Percentiles rank a stretch among this genome's conserved stretches.
These are phyloP conservation scores for Psylliodes chrysocephalus DNA, from an alignment of 2,888 invertebrate species.

Conservation along the genomic window DNA sequence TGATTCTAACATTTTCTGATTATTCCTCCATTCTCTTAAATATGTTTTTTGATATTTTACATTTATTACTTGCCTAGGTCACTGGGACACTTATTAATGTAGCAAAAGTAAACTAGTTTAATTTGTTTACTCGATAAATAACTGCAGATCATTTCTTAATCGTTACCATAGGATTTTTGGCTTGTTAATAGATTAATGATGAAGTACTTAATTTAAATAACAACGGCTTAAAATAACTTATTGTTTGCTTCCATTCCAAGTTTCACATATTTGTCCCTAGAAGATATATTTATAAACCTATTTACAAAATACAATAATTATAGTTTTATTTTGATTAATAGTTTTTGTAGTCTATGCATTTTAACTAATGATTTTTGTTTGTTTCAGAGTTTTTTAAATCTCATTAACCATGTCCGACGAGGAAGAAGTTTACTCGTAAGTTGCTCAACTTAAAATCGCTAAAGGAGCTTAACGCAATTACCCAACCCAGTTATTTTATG, in stretches of 20 bases:
- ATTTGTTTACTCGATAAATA: no score
- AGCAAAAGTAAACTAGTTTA: no score
- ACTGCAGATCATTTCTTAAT: no score
- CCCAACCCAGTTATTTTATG: conserved; percentile 4
- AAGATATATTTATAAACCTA: conserved; percentile 14
- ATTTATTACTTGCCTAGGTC: no score
- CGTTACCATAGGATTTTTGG: background rate
- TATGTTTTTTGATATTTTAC: no score
- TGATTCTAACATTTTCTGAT: no score
- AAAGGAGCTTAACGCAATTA: conserved; percentile 48
- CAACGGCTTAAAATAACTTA: conserved; percentile 10
- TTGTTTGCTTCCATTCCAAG: conserved; percentile 18
- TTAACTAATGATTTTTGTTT: conserved; percentile 47
- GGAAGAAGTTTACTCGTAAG: conserved; percentile 94
- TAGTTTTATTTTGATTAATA: no score
- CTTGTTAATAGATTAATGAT: conserved; percentile 1
- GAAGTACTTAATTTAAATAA: conserved; percentile 10
- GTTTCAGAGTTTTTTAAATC: conserved; percentile 71
- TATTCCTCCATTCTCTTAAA: no score
- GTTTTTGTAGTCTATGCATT: no score
- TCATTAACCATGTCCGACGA: conserved; percentile 91
- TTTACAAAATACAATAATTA: background rate
- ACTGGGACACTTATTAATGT: no score
- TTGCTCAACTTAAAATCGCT: conserved; percentile 56
- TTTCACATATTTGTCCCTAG: background rate